Base-by-base conservation (phyloP, 2,797 vertebrate genomes). In the Scleropages formosus region DNA sequence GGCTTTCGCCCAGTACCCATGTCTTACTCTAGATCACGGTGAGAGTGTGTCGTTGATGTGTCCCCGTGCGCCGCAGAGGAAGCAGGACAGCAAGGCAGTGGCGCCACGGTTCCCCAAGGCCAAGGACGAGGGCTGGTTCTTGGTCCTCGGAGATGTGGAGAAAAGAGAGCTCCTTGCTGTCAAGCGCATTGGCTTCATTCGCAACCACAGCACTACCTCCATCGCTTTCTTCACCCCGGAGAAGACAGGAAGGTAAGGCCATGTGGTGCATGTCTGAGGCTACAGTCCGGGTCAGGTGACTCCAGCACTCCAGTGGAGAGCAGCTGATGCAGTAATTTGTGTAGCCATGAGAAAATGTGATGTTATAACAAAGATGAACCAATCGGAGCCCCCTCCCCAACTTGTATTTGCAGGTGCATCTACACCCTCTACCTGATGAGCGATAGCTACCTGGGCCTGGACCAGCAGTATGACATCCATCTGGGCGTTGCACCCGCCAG, bases 91-190 rank as follows among this genome's bases (percentile, higher is more conserved):
- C 82, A 95, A 93, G 84, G 96, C 95, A 16, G 80, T 93, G 81
- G 90, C 97, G 56, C 95, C 96, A 31, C 89, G 93, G 67, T 99
- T 99, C 82, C 93, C 97, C 74, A 99, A 99, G 84, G 65, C 63
- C 12, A 99, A 99, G 85, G 97, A 99, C 59, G 97, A 99, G 89
- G 96, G 96, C 73, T 99, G 97, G 96, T 93, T 99, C 91, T 87
- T 99, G 61, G 87, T 98, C 75, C 0, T 99, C 72, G 98, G 98
- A 61, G 96, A 98, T 87, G 93, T 96, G 10, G 96, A 99, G 72
- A 96, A 91, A 82, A 94, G 87, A 86, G 95, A 96, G 75, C 94
- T 99, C 77, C 90, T 98, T 10, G 98, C 96, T 51, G 78, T 98
- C 84, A 99, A 98, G 82, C 93, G 97, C 81, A 80, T 96, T n/a